Conservation (phyloP, 2,797 vertebrate species). For the Coccyzus lansbergi region DNA sequence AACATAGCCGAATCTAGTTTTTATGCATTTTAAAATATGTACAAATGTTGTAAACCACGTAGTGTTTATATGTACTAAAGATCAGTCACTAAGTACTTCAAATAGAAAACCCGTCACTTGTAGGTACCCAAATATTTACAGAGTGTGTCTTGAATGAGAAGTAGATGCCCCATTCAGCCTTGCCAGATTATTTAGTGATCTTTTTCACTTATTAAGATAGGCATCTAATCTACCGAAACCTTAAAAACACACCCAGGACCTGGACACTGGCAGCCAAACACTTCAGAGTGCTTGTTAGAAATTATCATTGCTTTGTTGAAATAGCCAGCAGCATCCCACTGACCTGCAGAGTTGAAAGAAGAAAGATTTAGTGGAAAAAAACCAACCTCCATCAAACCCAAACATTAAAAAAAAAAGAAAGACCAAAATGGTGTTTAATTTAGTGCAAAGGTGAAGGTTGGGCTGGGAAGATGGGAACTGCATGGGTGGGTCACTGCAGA, state of each 20-base stretch:
- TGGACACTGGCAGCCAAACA: not conserved
- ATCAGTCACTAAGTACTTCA: conserved; percentile 76
- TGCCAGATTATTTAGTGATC: conserved; percentile 40
- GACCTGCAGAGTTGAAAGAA: not conserved
- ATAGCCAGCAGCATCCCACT: conserved; percentile 7
- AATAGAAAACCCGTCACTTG: conserved; percentile 72
- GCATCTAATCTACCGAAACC: not conserved
- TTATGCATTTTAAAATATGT: conserved; percentile 70
- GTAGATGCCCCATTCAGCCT: conserved; percentile 54
- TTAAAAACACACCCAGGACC: not conserved
- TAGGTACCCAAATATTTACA: conserved; percentile 79
- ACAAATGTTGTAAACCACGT: conserved; percentile 72
- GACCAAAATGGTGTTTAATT: conserved; percentile 67
- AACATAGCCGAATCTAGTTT: conserved; percentile 54
- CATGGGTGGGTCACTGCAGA: conserved; percentile 69
- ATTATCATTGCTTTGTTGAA: not conserved
- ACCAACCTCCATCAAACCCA: not conserved
- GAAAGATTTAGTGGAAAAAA: not conserved
- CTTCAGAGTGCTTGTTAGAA: not conserved
- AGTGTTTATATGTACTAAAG: conserved; percentile 68
- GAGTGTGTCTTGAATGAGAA: conserved; percentile 62
- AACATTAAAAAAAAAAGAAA: not conserved
- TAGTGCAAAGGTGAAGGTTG: conserved; percentile 70
- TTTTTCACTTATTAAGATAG: conserved; percentile 35
- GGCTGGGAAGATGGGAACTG: conserved; percentile 65